These are phyloP conservation scores for Mastomys coucha DNA, from an alignment of 2,113 vertebrate species.

Conservation along the genomic window DNA sequence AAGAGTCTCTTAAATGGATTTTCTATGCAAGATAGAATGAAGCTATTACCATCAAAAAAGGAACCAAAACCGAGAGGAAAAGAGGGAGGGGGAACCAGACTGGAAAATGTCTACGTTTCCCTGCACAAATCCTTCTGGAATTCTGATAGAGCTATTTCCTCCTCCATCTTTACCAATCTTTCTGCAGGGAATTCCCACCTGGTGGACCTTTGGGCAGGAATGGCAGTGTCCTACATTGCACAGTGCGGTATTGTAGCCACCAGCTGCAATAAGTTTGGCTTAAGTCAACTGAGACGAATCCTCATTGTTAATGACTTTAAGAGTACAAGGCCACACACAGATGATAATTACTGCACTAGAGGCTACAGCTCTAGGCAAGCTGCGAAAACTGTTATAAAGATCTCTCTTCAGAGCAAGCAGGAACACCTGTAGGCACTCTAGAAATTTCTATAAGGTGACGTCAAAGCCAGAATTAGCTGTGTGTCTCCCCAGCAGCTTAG, in stretches of 20 bases:
- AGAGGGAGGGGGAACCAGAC: no score
- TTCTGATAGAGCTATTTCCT: neutral
- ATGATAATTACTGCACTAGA: neutral
- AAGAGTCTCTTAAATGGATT: neutral
- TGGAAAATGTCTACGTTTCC: neutral
- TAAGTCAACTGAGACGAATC: neutral
- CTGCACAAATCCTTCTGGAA: neutral
- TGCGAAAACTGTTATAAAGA: neutral
- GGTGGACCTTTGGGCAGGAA: neutral
- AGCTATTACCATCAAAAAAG: neutral
- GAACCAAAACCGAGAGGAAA: neutral
- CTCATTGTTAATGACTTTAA: neutral
- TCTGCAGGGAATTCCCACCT: neutral
- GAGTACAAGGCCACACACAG: neutral
- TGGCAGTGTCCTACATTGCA: no score
- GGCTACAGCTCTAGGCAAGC: neutral
- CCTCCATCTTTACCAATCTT: neutral
- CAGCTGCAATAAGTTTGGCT: neutral
- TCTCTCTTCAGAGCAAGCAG: neutral
- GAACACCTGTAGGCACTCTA: neutral
- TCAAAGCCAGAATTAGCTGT: neutral
- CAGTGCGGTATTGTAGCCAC: fast-evolving
- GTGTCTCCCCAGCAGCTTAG: neutral
- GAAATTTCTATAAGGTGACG: neutral
- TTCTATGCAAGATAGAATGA: slow-evolving; percentile 42